phyloP scores from a whole-genome alignment of 35 echinoderm and acorn worm genomes.

The Holothuria glaberrima region DNA sequence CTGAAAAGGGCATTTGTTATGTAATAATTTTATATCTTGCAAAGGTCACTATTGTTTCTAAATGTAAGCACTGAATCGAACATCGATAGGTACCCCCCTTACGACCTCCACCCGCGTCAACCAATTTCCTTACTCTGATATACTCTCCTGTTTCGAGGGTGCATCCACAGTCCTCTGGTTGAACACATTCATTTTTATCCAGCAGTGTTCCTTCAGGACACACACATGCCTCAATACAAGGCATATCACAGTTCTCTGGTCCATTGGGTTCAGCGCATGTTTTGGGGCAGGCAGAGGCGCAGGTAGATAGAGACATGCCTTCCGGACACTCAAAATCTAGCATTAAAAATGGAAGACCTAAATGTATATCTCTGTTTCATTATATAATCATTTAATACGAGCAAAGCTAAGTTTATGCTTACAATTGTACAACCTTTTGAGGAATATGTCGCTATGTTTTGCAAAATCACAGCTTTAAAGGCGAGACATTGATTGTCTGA shows the following conservation, averaged over 20 bases:
- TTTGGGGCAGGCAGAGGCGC: slow-evolving; percentile 61
- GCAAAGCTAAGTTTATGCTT: too few species aligned
- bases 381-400: too few species aligned
- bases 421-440: too few species aligned
- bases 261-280: slow-evolving; percentile 55
- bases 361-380: neutral
- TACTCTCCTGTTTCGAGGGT: slow-evolving; percentile 55
- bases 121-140: slow-evolving; percentile 52
- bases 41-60: too few species aligned
- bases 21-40: too few species aligned
- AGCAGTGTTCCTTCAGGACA: slow-evolving; percentile 71
- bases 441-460: too few species aligned
- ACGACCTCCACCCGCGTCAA: too few species aligned
- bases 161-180: slow-evolving; percentile 73
- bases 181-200: slow-evolving; percentile 66
- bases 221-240: slow-evolving; percentile 78
- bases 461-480: too few species aligned
- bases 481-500: too few species aligned
- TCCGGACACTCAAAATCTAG: slow-evolving; percentile 19
- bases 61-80: too few species aligned
- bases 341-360: neutral
- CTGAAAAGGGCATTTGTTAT: too few species aligned
- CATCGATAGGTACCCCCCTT: too few species aligned
- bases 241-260: slow-evolving; percentile 40
- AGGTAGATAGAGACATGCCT: slow-evolving; percentile 26